phyloP scores from a whole-genome alignment of 1,140 invertebrate species.

The Aphaenogaster rudis region DNA sequence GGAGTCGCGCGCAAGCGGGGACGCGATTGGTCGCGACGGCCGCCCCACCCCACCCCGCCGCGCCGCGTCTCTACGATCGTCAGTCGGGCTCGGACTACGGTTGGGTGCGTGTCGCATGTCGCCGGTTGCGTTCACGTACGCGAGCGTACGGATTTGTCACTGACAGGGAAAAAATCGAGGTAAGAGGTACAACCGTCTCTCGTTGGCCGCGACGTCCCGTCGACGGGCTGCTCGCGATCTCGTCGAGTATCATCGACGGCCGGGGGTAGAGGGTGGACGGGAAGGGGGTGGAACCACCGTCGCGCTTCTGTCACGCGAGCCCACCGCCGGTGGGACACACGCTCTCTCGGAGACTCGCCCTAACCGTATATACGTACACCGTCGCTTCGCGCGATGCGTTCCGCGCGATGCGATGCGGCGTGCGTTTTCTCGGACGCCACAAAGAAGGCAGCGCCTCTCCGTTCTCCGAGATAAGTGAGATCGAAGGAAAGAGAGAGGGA shows the following conservation, averaged over 20 bases:
- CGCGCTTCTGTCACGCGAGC: conserved; percentile 34
- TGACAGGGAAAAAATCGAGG: conserved; percentile 78
- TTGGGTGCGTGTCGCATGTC: conserved; percentile 74
- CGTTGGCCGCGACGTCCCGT: background rate
- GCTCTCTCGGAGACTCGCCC: conserved; percentile 31
- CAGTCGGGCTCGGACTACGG: conserved; percentile 83
- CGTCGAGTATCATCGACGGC: background rate
- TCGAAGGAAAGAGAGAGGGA: background rate
- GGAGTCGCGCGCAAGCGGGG: conserved; percentile 66
- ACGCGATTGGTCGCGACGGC: conserved; percentile 77
- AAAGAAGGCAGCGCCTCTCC: conserved; percentile 50
- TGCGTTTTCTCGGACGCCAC: conserved; percentile 51
- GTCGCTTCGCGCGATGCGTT: background rate
- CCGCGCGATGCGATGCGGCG: conserved; percentile 5
- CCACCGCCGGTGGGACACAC: background rate
- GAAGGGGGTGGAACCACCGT: background rate
- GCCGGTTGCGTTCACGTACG: conserved; percentile 76
- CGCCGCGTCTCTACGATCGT: conserved; percentile 51
- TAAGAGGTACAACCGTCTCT: conserved; percentile 71
- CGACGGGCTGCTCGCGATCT: background rate
- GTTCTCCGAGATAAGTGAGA: conserved; percentile 45
- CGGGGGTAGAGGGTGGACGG: background rate
- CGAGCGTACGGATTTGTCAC: conserved; percentile 79
- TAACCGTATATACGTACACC: conserved; percentile 27
- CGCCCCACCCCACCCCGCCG: conserved; percentile 70